Base-by-base conservation (phyloP, 1,140 invertebrate species). In the Drosophila prosaltans region DNA sequence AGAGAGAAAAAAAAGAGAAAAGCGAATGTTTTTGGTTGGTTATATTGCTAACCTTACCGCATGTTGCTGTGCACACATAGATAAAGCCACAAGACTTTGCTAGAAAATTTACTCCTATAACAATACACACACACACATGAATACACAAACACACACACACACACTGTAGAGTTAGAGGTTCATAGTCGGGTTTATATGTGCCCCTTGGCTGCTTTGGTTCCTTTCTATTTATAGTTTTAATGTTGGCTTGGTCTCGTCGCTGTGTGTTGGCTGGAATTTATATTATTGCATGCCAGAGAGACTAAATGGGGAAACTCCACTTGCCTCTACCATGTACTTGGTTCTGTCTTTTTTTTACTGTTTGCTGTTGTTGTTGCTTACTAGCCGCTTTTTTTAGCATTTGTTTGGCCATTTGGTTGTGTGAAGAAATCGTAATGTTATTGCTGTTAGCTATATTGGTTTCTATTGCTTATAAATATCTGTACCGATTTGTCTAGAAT, bases 221-320 rank as follows among this genome's bases (percentile, higher is more conserved):
- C 59, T 28, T 67, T 77, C 75, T 78, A 78, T 78, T 78, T 78
- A 78, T 78, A 72, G 75, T 78, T 78, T 40, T 72, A 63, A 78
- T 78, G 74, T 71, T 78, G 68, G 74, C 51, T 77, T 62, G 59
- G 68, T 54, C 11, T 58, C 54, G 32, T 65, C 55, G 68, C 65
- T 64, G 51, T 73, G 32, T 68, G 63, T 64, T 63, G 51, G 45
- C 54, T 51, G 81, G 81, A 85, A 85, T 85, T 85, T 85, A 85
- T 85, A 85, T 85, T 85, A 85, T 85, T 85, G 81, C 81, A 85
- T 85, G 77, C 82, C 81, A 61, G 68, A 73, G 67, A 84, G 70
- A 57, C 51, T 69, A 61, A 69, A 81, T 63, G 64, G 59, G 64
- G 59, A 58, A 24, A 36, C 65, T 48, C 58, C 40, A 74, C 39